Percentiles rank a stretch among this genome's conserved stretches.
phyloP scores from a whole-genome alignment of 37 sponge, comb jelly and placozoan genomes.

The Spongilla lacustris region DNA sequence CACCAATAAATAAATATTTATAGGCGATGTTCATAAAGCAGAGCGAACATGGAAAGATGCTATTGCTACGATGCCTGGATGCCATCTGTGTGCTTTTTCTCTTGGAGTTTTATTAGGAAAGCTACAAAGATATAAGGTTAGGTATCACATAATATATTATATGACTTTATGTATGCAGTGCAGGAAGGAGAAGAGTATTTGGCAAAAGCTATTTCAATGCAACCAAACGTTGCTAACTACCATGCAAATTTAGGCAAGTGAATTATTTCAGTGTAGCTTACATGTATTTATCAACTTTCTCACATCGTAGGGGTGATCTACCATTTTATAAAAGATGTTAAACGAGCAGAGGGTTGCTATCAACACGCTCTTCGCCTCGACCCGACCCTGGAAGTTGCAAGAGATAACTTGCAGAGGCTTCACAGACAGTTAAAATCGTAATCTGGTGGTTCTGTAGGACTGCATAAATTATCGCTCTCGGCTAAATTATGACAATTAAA shows the following conservation, averaged over 20 bases:
- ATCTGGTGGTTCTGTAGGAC: too few species aligned
- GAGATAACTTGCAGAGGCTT: conserved; percentile 50
- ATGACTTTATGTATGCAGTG: background rate
- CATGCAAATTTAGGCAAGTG: conserved; percentile 70
- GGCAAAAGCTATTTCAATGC: conserved; percentile 38
- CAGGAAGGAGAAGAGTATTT: conserved; percentile 65
- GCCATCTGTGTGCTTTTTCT: conserved; percentile 36
- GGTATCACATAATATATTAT: background rate
- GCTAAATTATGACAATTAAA: background rate
- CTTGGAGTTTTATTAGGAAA: conserved; percentile 71
- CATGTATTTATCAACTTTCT: background rate
- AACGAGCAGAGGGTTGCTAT: conserved; percentile 49
- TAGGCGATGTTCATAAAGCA: conserved; percentile 30
- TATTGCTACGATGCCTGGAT: conserved; percentile 34
- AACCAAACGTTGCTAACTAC: conserved; percentile 42
- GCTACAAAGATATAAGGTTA: conserved; percentile 35
- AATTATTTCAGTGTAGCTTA: background rate
- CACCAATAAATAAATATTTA: too few species aligned
- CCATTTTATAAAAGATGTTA: conserved; percentile 42
- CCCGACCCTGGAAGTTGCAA: conserved; percentile 22
- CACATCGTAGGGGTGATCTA: conserved; percentile 49
- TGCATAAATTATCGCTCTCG: too few species aligned
- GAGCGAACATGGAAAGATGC: conserved; percentile 67
- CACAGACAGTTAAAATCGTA: background rate
- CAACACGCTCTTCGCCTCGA: conserved; percentile 23